Base-by-base conservation (phyloP, 1,140 invertebrate genomes). In the Drosophila sproati region DNA sequence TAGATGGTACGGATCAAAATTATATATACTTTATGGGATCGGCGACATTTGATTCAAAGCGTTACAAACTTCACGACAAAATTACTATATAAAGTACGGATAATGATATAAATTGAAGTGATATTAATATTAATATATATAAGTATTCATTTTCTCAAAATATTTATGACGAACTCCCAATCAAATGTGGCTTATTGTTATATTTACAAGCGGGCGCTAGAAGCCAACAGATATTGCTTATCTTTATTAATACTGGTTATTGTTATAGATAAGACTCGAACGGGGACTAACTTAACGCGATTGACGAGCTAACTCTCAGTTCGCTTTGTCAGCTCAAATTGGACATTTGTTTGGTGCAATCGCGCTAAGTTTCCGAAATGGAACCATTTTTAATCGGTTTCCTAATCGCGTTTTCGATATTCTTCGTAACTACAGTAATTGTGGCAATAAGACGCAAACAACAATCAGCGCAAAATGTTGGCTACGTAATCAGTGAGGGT, bases 151-250 rank as follows among this genome's bases (percentile, higher is more conserved):
- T 28, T 28, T 1, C 3, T 34, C 2, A 45, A 12, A 8, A 6
- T 39, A 39, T n/a, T 32, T 66, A 37, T 73, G 71, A 73, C 48
- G 60, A 61, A 73, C 29, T 52, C 48, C 54, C 31, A 7, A 6
- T 6, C 34, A 10, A 50, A n/a, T 43, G 12, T 29, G n/a, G 5
- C 7, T 29, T 39, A 37, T 39, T 59, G 32, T 28, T 57, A 6
- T 52, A 34, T 59, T 59, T 59, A 61, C 31, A 37, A 5, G 6
- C 41, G 10, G 20, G n/a, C 8, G 37, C 37, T 41, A 41, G n/a
- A 45, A 56, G 39, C 60, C 3, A 39, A 3, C 45, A 55, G 52
- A 45, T 73, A 73, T 39, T 35, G 8, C 29, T 73, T 73, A 73
- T 73, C 71, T 55, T 3, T 32, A 12, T 2, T 20, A 8, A 39